Base-by-base conservation (phyloP, 2,888 invertebrate genomes). In the Petrophora chlorosata region DNA sequence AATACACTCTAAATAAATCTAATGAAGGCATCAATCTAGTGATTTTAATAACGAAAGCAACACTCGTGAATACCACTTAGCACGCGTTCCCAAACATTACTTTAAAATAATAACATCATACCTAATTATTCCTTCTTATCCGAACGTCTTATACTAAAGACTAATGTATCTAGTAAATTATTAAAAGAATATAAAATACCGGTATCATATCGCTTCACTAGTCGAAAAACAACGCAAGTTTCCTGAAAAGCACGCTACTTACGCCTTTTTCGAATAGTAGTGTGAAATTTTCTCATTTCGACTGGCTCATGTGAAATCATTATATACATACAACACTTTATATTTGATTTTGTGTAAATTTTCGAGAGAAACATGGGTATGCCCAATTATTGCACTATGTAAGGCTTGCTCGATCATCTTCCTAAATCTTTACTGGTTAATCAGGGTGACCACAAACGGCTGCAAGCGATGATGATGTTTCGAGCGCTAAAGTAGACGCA, bases 301-400 rank as follows among this genome's bases (percentile, higher is more conserved):
- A 76, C 70, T 71, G 73, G 75, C 70, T 71, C 65, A 56, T 67
- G 61, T 60, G 51, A 55, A 66, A 66, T 64, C 88, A 80, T 84
- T 89, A 89, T 89, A 88, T 89, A 88, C 89, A 89, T 80, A 88
- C 76, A 87, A 82, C 75, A 76, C n/a, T n/a, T n/a, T n/a, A 78
- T 73, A 76, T 67, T 67, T 66, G 70, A 58, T 63, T 63, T 63
- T 65, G 59, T 49, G 50, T 56, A 47, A 15, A 48, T 50, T 54
- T 55, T 62, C 61, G 58, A 57, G 50, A 53, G 59, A 19, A 46
- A 46, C 41, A 8, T 30, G 26, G 43, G 52, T 45, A 50, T 35
- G 53, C 57, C 47, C 38, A 38, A 55, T 62, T 63, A 70, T 72
- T 73, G 67, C 73, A 73, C 63, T 57, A 53, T 54, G 38, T 46